phyloP scores from a whole-genome alignment of 1,140 invertebrate genomes.

The Lepidotrigona ventralis region DNA sequence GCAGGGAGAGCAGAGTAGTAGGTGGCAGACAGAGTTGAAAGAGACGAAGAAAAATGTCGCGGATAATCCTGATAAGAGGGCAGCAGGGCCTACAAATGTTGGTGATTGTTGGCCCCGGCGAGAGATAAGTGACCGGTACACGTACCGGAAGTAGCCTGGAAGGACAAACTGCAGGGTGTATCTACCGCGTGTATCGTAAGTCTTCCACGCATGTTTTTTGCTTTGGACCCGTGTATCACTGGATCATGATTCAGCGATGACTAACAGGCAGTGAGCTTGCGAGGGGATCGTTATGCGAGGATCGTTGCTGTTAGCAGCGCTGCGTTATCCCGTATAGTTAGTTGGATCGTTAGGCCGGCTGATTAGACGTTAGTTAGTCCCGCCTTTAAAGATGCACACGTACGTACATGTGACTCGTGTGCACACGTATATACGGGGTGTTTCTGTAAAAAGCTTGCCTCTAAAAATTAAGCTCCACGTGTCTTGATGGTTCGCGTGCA shows the following conservation, averaged over 20 bases:
- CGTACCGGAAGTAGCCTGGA: constrained; percentile 34
- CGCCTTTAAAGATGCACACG: constrained; percentile 46
- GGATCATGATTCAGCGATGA: constrained; percentile 69
- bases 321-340: constrained; percentile 58
- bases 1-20: too few species aligned
- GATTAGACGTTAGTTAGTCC: constrained; percentile 62
- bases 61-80: neutral
- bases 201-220: constrained; percentile 36
- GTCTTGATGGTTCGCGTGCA: too few species aligned
- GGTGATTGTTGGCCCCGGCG: neutral
- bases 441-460: too few species aligned
- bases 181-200: constrained; percentile 43
- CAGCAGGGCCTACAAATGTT: neutral
- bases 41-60: neutral
- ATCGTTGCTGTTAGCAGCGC: constrained; percentile 21
- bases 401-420: neutral
- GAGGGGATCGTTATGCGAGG: constrained; percentile 60
- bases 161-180: constrained; percentile 39
- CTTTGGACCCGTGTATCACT: constrained; percentile 50
- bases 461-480: too few species aligned
- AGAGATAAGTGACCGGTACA: constrained; percentile 12
- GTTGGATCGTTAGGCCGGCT: constrained; percentile 61
- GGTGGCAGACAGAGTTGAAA: too few species aligned
- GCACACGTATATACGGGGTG: too few species aligned
- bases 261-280: constrained; percentile 48